These are phyloP conservation scores for Caradrina kadenii DNA, from an alignment of 2,888 invertebrate genomes.

Conservation along the genomic window DNA sequence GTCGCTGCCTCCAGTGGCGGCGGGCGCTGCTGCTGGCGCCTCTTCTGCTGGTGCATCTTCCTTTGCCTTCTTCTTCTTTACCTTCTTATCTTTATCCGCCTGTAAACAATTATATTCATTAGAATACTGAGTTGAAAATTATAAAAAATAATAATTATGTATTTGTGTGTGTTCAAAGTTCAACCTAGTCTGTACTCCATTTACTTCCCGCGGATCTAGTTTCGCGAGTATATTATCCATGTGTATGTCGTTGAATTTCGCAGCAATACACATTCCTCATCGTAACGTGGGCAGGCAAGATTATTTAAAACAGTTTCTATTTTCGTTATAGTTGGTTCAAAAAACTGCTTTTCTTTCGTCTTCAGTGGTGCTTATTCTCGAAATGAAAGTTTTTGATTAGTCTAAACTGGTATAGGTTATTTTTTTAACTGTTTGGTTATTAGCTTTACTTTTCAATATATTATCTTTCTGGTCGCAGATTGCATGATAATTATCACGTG, in stretches of 20 bases:
- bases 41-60: conserved; percentile 92
- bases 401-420: conserved; percentile 42
- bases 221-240: neutral
- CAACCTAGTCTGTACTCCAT: conserved; percentile 45
- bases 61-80: conserved; percentile 95
- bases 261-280: neutral
- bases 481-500: conserved; percentile 56
- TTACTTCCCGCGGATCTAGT: neutral
- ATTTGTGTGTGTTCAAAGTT: conserved; percentile 6
- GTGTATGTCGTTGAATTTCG: neutral
- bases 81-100: conserved; percentile 98
- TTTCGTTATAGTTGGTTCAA: neutral
- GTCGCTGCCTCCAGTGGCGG: conserved; percentile 91
- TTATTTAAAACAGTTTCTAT: conserved; percentile 23
- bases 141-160: neutral
- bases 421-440: neutral
- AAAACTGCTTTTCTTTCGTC: conserved; percentile 11
- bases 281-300: neutral
- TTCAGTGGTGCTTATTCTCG: neutral
- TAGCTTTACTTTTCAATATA: neutral
- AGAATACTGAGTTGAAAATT: neutral
- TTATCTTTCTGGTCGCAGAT: conserved; percentile 10
- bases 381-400: conserved; percentile 6
- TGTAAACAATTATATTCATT: conserved; percentile 74
- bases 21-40: conserved; percentile 92